Evolutionary conservation across 1,140 invertebrate genomes (phyloP).

Genomic region (Anthonomus grandis): DNA sequence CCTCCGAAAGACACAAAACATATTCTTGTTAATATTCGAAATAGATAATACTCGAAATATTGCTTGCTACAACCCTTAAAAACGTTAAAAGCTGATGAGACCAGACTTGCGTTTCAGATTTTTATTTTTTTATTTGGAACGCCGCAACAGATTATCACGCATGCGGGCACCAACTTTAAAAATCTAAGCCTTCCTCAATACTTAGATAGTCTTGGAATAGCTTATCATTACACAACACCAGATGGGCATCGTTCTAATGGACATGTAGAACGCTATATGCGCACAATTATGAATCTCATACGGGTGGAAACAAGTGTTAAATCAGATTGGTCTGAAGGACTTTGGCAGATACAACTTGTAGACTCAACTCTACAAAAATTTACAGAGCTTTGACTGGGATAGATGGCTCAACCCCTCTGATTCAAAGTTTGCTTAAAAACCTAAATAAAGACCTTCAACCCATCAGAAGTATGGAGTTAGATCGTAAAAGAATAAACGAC

Average conservation of each 20-base stretch:
- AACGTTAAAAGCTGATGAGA: conserved; percentile 1
- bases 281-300: conserved; percentile 40
- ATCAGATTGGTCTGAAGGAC: conserved; percentile 42
- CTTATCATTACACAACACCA: background rate
- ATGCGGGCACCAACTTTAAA: conserved; percentile 12
- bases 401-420: no score
- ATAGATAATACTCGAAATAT: conserved; percentile 20
- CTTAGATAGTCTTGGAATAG: background rate
- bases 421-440: no score
- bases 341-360: conserved; percentile 44
- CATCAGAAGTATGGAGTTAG: no score
- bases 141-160: background rate
- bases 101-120: background rate
- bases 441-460: no score
- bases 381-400: no score
- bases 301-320: conserved; percentile 26
- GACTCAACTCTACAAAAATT: no score
- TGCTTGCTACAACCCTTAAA: conserved; percentile 9
- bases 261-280: conserved; percentile 45
- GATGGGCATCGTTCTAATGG: conserved; percentile 25
- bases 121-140: conserved; percentile 9
- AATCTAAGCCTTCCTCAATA: background rate
- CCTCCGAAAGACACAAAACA: conserved; percentile 8
- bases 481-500: no score
- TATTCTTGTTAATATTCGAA: conserved; percentile 13